These are phyloP conservation scores for Brachionus koreanus DNA, from an alignment of 1,140 invertebrate species.

Conservation along the genomic window DNA sequence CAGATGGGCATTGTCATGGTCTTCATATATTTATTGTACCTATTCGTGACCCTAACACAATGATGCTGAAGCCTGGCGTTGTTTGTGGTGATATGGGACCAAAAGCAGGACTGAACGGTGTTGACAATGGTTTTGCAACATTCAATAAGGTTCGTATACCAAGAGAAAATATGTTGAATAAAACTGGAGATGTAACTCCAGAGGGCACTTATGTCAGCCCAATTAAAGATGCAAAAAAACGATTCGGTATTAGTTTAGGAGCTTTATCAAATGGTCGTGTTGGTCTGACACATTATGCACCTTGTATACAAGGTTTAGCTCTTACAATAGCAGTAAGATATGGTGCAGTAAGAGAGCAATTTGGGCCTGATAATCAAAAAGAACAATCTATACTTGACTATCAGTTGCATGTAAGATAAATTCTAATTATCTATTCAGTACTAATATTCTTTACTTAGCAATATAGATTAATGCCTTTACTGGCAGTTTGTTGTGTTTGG, in stretches of 20 bases:
- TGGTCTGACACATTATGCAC: constrained; percentile 66
- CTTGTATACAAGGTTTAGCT: constrained; percentile 67
- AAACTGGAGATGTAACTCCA: too few species aligned
- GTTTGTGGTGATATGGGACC: too few species aligned
- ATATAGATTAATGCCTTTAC: constrained; percentile 81
- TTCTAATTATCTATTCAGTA: too few species aligned
- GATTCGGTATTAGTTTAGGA: constrained; percentile 64
- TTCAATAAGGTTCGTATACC: constrained; percentile 77
- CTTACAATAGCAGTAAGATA: constrained; percentile 82
- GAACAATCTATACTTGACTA: constrained; percentile 22
- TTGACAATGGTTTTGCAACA: too few species aligned
- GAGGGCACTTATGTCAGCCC: constrained; percentile 73
- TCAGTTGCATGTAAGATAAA: constrained; percentile 55
- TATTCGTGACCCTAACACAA: too few species aligned
- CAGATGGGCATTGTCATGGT: too few species aligned
- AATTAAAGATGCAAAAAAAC: constrained; percentile 56
- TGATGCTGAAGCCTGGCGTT: too few species aligned
- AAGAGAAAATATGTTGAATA: constrained; percentile 70
- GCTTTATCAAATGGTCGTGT: constrained; percentile 78
- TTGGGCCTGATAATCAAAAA: constrained; percentile 66
- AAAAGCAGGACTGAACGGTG: too few species aligned
- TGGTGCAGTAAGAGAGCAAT: constrained; percentile 81
- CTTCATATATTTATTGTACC: too few species aligned
- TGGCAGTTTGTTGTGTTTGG: constrained; percentile 75
- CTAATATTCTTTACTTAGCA: too few species aligned